Evolutionary conservation across 2,888 invertebrate genomes (phyloP).

Genomic region (Drosophila histrio): DNA sequence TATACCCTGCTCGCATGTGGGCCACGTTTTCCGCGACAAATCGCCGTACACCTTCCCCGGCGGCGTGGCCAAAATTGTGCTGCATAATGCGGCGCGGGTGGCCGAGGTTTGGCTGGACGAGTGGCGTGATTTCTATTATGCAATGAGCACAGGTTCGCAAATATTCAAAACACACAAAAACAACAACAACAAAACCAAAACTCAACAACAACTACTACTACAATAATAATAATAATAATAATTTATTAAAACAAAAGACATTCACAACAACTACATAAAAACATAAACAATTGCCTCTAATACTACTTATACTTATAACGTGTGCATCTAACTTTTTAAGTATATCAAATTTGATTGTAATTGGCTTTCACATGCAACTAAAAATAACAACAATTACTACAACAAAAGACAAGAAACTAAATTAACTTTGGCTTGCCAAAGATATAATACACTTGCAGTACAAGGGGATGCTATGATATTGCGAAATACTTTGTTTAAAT

Average conservation of each 20-base stretch:
- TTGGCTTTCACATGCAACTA: slow-evolving; percentile 64
- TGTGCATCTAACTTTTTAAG: slow-evolving; percentile 51
- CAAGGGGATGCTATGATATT: background rate
- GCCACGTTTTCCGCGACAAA: slow-evolving; percentile 98
- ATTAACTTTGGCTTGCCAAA: slow-evolving; percentile 22
- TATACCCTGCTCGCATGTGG: slow-evolving; percentile 97
- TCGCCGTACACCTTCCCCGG: slow-evolving; percentile 99
- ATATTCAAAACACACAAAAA: slow-evolving; percentile 23
- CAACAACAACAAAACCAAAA: slow-evolving; percentile 22
- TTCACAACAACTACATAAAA: slow-evolving; percentile 18
- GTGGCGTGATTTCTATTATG: slow-evolving; percentile 99
- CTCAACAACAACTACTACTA: slow-evolving; percentile 14
- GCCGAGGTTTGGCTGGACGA: slow-evolving; percentile 99
- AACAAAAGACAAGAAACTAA: slow-evolving; percentile 11
- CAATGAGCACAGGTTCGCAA: slow-evolving; percentile 97
- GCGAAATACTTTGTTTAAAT: background rate
- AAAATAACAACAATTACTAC: slow-evolving; percentile 33
- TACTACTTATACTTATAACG: slow-evolving; percentile 30
- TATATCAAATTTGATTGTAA: slow-evolving; percentile 37
- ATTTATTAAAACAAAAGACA: slow-evolving; percentile 23
- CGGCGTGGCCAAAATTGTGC: slow-evolving; percentile 97
- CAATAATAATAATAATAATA: slow-evolving; percentile 26
- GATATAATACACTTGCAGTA: slow-evolving; percentile 26
- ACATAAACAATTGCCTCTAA: slow-evolving; percentile 24
- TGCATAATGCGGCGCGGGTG: slow-evolving; percentile 98